Base-by-base conservation (phyloP, 1,140 invertebrate genomes). In the Drosophila jambulina region DNA sequence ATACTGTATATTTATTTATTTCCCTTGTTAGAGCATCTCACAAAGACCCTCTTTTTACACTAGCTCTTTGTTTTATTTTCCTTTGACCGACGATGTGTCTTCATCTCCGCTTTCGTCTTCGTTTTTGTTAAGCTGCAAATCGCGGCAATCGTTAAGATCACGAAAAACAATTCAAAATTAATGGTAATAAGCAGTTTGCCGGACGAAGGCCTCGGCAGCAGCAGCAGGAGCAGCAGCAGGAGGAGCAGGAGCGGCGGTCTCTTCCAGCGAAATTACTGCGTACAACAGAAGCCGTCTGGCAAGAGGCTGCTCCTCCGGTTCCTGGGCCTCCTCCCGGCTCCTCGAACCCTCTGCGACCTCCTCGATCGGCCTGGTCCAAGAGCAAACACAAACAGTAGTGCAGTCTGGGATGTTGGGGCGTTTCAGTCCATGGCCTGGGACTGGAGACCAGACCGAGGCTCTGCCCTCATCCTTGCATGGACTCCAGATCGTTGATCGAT, bases 151-250 rank as follows among this genome's bases (percentile, higher is more conserved):
- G 91, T 92, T 92, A 92, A 91, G 88, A 92, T 92, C 91, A 92
- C 88, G 91, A 92, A 92, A 91, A 92, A 91, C 91, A 92, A 87
- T 91, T 92, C 88, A 92, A 92, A 92, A 92, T 92, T 92, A 91
- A 92, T 92, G 91, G 86, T 92, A 92, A 92, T 92, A 92, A 92
- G 85, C 91, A 92, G 91, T 92, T 92, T 65, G 78, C 70, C 72
- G 4, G n/a, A 58, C 42, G 19, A 65, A 48, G 38, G 76, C 56
- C 61, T 60, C 51, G 38, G n/a, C 64, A 23, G 21, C 71, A 36
- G 32, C 57, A 63, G n/a, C 64, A 23, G 21, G 64, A 36, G 32
- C 57, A 63, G 60, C n/a, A 40, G 38, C 38, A 34, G 32, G 10
- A 34, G 32, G 10, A 43, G 43, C 43, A 46, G 15, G 64, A 23